phyloP scores from a whole-genome alignment of 2,888 invertebrate genomes.

The Temnothorax unifasciatus region DNA sequence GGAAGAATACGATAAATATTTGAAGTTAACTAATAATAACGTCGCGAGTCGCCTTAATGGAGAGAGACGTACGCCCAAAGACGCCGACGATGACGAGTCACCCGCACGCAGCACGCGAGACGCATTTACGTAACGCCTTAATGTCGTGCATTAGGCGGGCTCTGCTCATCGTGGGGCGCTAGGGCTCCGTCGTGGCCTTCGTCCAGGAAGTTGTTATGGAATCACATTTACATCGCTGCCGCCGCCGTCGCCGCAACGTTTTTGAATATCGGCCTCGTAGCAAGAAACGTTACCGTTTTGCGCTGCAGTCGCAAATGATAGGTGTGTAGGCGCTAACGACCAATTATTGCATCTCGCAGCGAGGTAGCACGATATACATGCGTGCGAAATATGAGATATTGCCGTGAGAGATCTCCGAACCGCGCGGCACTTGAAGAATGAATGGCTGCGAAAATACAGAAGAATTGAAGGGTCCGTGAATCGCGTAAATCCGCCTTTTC shows the following conservation, averaged over 20 bases:
- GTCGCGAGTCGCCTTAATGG: slow-evolving; percentile 73
- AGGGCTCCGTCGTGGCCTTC: slow-evolving; percentile 56
- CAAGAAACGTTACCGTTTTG: slow-evolving; percentile 26
- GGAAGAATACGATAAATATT: slow-evolving; percentile 83
- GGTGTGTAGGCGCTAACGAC: slow-evolving; percentile 54
- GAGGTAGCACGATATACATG: slow-evolving; percentile 25
- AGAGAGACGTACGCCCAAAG: slow-evolving; percentile 73
- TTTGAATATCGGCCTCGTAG: slow-evolving; percentile 41
- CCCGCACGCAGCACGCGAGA: slow-evolving; percentile 56
- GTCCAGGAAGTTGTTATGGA: slow-evolving; percentile 72
- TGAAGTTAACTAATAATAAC: slow-evolving; percentile 84
- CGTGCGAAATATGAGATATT: slow-evolving; percentile 43
- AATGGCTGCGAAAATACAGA: slow-evolving; percentile 15
- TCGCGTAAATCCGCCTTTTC: slow-evolving; percentile 39
- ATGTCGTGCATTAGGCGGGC: slow-evolving; percentile 71
- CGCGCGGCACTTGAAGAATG: slow-evolving; percentile 13
- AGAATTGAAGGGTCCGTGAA: slow-evolving; percentile 44
- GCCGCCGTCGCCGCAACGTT: slow-evolving; percentile 10
- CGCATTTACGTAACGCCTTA: slow-evolving; percentile 77
- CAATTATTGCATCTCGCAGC: slow-evolving; percentile 38
- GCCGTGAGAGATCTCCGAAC: slow-evolving; percentile 48
- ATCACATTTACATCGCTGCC: slow-evolving; percentile 12
- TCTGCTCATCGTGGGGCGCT: slow-evolving; percentile 51
- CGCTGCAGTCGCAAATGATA: slow-evolving; percentile 50
- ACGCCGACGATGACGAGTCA: slow-evolving; percentile 72